phyloP scores from a whole-genome alignment of 2,888 invertebrate genomes.

The Tipula helvola region DNA sequence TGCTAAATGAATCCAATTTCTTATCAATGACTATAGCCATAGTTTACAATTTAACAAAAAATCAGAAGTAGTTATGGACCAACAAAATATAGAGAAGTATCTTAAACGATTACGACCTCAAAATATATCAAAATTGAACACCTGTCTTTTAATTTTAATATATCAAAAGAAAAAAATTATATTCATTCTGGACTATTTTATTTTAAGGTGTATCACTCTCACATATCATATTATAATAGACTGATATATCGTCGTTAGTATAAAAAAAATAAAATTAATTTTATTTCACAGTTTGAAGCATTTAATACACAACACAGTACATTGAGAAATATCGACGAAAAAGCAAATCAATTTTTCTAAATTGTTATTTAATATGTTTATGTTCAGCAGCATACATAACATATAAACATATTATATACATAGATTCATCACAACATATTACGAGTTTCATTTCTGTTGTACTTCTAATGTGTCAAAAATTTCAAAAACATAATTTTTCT shows the following conservation, averaged over 20 bases:
- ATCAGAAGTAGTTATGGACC: not conserved
- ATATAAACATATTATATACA: not conserved
- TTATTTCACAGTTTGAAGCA: not conserved
- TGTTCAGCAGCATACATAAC: not conserved
- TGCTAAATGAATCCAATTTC: no score
- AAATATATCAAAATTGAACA: not conserved
- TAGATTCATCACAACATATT: not conserved
- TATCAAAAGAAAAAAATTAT: not conserved
- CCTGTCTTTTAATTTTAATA: not conserved
- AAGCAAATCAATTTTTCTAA: not conserved
- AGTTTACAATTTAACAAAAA: no score
- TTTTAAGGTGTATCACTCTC: not conserved
- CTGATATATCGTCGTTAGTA: not conserved
- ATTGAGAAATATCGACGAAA: not conserved
- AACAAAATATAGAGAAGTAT: not conserved
- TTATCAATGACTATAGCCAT: no score
- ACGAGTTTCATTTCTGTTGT: not conserved
- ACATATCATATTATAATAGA: not conserved
- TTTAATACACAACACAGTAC: not conserved
- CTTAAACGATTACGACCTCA: not conserved
- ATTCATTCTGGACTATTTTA: not conserved
- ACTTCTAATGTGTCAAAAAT: not conserved
- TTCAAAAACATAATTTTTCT: not conserved
- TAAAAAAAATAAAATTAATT: not conserved
- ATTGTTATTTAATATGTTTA: constrained; percentile 4